Base-by-base conservation (phyloP, 2,888 invertebrate genomes). In the Strigamia crassipes region DNA sequence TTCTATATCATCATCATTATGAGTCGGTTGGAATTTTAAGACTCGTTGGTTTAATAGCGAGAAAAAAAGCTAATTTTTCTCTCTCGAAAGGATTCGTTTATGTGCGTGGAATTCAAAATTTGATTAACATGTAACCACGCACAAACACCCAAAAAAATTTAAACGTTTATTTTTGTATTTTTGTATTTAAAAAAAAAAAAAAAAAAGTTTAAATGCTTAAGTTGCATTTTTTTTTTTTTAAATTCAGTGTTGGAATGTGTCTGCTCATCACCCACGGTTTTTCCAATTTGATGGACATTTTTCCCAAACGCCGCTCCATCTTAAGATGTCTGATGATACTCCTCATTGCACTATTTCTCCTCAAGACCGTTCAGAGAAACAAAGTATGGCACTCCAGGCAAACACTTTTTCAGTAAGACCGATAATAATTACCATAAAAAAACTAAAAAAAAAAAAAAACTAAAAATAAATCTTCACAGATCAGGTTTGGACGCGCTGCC, bases 311-410 rank as follows among this genome's bases (percentile, higher is more conserved):
- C 15, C 46, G 82, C 23, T 27, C 27, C 38, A 61, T 79, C 61
- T 27, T 51, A 23, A 21, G 79, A 27, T 27, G 51, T 38, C 15
- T 78, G 31, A 38, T 81, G 23, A 34, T 92, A 23, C 61, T 84
- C 6, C 78, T 94, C 27, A 88, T 93, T 38, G 89, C 92, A 0
- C 88, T 91, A 1, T 92, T 92, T 82, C 92, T 92, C 46, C 90
- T 91, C 83, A 91, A 92, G 85, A 93, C 93, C 0, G 89, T 92
- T 84, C 88, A 91, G 18, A 89, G 94, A 84, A 94, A 94, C 87
- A 89, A 91, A 82, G 94, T 94, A 86, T 95, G 95, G 95, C 89
- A 91, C 81, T 93, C 92, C 13, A 90, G 94, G 85, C 94, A 94
- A 87, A 91, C 92, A 1, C 89, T 95, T 82, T 90, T 94, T 81